Evolutionary conservation across 2,888 invertebrate genomes (phyloP).

Genomic region (Melikaiella ostensackeni): DNA sequence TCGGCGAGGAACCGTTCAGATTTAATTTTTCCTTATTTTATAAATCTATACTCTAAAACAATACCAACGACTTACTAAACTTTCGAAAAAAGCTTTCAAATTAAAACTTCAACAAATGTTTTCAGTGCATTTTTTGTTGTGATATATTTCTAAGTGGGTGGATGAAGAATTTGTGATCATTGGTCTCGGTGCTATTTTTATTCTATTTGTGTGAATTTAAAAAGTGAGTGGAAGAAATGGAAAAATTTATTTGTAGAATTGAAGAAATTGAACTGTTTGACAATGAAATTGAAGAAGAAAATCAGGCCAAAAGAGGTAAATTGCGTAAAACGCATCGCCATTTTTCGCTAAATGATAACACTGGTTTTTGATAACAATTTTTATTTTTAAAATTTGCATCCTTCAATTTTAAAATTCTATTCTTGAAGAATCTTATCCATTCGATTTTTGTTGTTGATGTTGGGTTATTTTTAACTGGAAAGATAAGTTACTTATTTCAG

Average conservation of each 20-base stretch:
- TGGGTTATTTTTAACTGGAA: too few relatives aligned
- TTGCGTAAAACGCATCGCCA: background rate
- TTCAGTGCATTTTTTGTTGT: background rate
- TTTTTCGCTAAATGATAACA: background rate
- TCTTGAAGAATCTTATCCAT: too few relatives aligned
- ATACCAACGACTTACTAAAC: background rate
- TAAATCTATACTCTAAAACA: too few relatives aligned
- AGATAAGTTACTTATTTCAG: too few relatives aligned
- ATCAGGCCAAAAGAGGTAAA: background rate
- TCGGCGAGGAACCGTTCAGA: conserved; percentile 31
- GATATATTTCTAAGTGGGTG: background rate
- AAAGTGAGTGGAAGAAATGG: background rate
- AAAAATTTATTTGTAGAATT: background rate
- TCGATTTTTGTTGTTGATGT: too few relatives aligned
- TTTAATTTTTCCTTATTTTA: background rate
- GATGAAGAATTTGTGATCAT: background rate
- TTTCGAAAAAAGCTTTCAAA: background rate
- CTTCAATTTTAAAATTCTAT: background rate
- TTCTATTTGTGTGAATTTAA: too few relatives aligned
- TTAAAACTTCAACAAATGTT: background rate
- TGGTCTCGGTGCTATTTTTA: too few relatives aligned
- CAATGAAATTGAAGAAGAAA: conserved; percentile 10
- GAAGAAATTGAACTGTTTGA: conserved; percentile 27
- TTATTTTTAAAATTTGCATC: background rate
- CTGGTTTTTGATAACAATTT: background rate